Evolutionary conservation across 2,797 vertebrate species (phyloP).

Genomic region (Bradypodion pumilum): DNA sequence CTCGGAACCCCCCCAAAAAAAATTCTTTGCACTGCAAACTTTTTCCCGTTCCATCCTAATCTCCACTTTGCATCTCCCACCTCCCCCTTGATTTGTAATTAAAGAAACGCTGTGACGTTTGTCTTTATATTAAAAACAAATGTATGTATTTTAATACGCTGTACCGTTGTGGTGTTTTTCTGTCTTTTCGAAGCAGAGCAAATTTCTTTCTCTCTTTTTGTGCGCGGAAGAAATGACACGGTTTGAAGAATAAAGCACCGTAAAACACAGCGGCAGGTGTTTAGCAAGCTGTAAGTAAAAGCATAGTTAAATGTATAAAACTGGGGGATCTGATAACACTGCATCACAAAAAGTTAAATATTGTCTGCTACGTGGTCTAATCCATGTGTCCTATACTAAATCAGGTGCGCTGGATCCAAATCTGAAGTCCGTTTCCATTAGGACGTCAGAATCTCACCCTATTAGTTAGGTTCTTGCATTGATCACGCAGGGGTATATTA

Average conservation of each 20-base stretch:
- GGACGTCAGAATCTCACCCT: too few relatives aligned
- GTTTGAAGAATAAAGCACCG: not conserved
- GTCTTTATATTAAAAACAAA: constrained; percentile 69
- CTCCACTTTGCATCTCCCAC: constrained; percentile 10
- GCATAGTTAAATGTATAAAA: not conserved
- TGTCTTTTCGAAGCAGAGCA: constrained; percentile 24
- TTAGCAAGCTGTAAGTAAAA: not conserved
- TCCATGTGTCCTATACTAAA: too few relatives aligned
- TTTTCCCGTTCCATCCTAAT: constrained; percentile 55
- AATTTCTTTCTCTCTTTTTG: not conserved
- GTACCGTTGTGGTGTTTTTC: constrained; percentile 47
- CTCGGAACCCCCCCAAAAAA: constrained; percentile 32
- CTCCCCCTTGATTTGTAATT: constrained; percentile 68
- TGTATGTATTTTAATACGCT: constrained; percentile 73
- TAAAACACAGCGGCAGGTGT: not conserved
- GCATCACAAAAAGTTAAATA: too few relatives aligned
- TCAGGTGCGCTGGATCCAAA: too few relatives aligned
- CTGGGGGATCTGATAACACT: not conserved
- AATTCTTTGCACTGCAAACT: constrained; percentile 59
- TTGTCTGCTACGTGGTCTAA: too few relatives aligned
- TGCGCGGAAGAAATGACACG: not conserved
- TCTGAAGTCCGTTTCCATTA: too few relatives aligned
- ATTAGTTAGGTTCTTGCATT: too few relatives aligned
- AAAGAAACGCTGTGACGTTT: constrained; percentile 64
- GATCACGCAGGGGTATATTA: too few relatives aligned